Evolutionary conservation across 2,888 invertebrate genomes (phyloP).

Genomic region (Eupithecia centaureata): DNA sequence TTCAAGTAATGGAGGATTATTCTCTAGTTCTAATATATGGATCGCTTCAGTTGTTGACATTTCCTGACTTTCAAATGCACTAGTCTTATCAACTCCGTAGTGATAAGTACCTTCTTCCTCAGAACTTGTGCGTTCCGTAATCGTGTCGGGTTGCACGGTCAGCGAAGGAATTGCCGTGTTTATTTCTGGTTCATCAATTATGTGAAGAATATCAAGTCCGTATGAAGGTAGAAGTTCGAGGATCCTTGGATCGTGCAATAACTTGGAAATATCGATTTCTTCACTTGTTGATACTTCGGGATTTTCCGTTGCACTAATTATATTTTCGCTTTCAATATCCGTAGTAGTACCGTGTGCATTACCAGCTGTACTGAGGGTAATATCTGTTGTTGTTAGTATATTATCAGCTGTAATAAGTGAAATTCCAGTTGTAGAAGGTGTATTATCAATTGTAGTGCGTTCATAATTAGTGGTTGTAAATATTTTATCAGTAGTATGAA

Average conservation of each 20-base stretch:
- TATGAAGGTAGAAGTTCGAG: background rate
- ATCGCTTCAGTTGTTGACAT: background rate
- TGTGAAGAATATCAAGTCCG: background rate
- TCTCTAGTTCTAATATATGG: background rate
- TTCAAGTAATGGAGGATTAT: background rate
- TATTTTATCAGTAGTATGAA: background rate
- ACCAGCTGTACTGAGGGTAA: background rate
- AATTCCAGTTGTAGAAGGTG: background rate
- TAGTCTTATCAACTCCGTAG: background rate
- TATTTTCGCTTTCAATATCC: background rate
- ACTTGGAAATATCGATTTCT: background rate
- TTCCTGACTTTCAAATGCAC: background rate
- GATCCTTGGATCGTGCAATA: background rate
- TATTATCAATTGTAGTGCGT: background rate
- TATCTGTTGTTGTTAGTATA: background rate
- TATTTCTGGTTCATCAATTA: background rate
- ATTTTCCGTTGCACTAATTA: background rate
- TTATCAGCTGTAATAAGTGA: background rate
- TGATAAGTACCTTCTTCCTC: background rate
- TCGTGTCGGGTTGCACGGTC: background rate
- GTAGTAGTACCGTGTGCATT: background rate
- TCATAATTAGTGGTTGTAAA: background rate
- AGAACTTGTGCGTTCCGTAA: background rate
- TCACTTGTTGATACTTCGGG: background rate
- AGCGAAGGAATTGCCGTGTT: background rate